phyloP scores from a whole-genome alignment of 1,140 invertebrate species.

The Centruroides vittatus region DNA sequence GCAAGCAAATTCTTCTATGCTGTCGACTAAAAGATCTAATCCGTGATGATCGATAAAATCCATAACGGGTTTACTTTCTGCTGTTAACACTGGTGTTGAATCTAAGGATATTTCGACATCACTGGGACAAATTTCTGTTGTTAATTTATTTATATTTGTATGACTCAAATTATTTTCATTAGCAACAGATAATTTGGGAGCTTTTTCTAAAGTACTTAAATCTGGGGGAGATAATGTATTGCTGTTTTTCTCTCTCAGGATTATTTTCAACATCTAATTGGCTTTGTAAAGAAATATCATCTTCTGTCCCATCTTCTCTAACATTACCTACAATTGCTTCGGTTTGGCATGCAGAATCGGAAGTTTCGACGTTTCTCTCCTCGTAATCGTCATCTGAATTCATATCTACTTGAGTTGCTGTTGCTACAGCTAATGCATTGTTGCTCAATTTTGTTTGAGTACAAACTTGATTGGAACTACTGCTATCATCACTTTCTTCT shows the following conservation, averaged over 20 bases:
- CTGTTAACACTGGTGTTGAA: slow-evolving; percentile 9
- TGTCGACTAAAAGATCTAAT: slow-evolving; percentile 61
- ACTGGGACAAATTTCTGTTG: too few relatives aligned
- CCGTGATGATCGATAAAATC: slow-evolving; percentile 35
- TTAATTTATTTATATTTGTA: too few relatives aligned
- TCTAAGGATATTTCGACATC: background rate
- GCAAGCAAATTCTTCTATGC: slow-evolving; percentile 44
- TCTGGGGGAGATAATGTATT: too few relatives aligned
- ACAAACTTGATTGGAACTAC: background rate
- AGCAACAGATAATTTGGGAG: too few relatives aligned
- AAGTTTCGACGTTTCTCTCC: slow-evolving; percentile 7
- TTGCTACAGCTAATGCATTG: slow-evolving; percentile 4
- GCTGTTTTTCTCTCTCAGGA: too few relatives aligned
- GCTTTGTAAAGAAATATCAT: background rate
- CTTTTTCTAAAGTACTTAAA: too few relatives aligned
- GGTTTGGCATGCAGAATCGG: slow-evolving; percentile 15
- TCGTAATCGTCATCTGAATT: slow-evolving; percentile 15
- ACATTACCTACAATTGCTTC: slow-evolving; percentile 3
- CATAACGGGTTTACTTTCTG: slow-evolving; percentile 17
- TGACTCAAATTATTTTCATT: too few relatives aligned
- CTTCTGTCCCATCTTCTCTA: background rate
- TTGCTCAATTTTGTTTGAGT: background rate
- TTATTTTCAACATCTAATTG: too few relatives aligned
- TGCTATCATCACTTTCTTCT: slow-evolving; percentile 9
- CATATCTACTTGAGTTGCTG: slow-evolving; percentile 16